Percentiles rank a stretch among this genome's conserved stretches.
Evolutionary conservation across 2,797 vertebrate genomes (phyloP).

Genomic region (Sebastes jordani): DNA sequence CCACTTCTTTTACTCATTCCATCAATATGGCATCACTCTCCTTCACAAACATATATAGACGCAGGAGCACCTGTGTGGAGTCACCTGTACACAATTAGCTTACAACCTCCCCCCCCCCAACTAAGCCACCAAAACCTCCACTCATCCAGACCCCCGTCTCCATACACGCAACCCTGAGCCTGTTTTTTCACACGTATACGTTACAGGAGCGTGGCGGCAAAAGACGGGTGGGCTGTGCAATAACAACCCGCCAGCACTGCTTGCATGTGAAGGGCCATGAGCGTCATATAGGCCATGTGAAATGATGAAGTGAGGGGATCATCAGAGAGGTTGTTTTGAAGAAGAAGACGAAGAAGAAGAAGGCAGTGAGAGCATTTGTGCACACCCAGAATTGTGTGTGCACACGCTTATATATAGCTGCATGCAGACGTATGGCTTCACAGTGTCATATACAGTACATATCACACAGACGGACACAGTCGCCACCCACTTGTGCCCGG

Average conservation of each 20-base stretch:
- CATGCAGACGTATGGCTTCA: slow-evolving; percentile 23
- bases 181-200: slow-evolving; percentile 27
- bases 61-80: slow-evolving; percentile 50
- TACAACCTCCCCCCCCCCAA: background rate
- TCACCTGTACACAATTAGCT: slow-evolving; percentile 68
- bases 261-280: slow-evolving; percentile 7
- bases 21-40: background rate
- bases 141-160: slow-evolving; percentile 27
- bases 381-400: background rate
- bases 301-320: slow-evolving; percentile 51
- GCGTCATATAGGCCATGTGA: slow-evolving; percentile 38
- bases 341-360: slow-evolving; percentile 7
- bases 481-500: slow-evolving; percentile 45
- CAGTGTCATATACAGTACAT: background rate
- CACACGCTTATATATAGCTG: background rate
- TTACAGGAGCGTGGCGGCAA: background rate
- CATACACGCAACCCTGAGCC: slow-evolving; percentile 46
- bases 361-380: slow-evolving; percentile 11
- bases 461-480: background rate
- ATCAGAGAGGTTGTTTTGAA: slow-evolving; percentile 72
- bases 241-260: slow-evolving; percentile 32
- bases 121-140: slow-evolving; percentile 39
- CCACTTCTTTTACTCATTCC: slow-evolving; percentile 27
- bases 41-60: background rate
- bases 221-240: slow-evolving; percentile 36